Conservation (phyloP, 1,140 invertebrate genomes). For the Arion vulgaris region DNA sequence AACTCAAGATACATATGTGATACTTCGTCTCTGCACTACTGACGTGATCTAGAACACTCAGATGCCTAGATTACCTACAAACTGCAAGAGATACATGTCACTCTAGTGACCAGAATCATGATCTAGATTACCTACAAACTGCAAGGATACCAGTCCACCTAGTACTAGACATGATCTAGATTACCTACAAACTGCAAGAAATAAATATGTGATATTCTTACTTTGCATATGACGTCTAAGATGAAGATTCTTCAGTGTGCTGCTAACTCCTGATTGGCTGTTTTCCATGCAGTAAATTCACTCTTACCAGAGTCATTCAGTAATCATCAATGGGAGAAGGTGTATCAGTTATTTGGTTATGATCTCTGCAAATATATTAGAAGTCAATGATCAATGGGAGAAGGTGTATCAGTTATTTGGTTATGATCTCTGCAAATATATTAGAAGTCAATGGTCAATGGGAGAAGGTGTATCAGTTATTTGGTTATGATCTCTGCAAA, state of each 20-base stretch:
- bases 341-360: constrained; percentile 54
- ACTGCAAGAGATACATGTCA: too few species aligned
- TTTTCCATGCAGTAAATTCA: constrained; percentile 68
- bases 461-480: constrained; percentile 59
- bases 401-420: constrained; percentile 56
- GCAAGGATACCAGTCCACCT: too few species aligned
- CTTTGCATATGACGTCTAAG: constrained; percentile 77
- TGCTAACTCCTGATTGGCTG: constrained; percentile 75
- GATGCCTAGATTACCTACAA: too few species aligned
- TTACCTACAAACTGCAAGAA: too few species aligned
- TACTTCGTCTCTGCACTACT: too few species aligned
- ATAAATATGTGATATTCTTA: constrained; percentile 58
- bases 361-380: constrained; percentile 55
- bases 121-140: too few species aligned
- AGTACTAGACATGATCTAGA: too few species aligned
- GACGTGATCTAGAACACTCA: too few species aligned
- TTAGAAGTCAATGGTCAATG: constrained; percentile 60
- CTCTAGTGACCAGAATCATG: too few species aligned
- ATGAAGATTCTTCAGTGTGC: constrained; percentile 77
- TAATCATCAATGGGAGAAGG: constrained; percentile 65
- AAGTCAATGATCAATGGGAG: constrained; percentile 66
- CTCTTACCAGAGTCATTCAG: constrained; percentile 58
- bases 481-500: constrained; percentile 62
- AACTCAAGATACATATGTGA: too few species aligned
- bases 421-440: constrained; percentile 59